Evolutionary conservation across 2,113 vertebrate genomes (phyloP).

Genomic region (Paracanthobrama guichenoti): DNA sequence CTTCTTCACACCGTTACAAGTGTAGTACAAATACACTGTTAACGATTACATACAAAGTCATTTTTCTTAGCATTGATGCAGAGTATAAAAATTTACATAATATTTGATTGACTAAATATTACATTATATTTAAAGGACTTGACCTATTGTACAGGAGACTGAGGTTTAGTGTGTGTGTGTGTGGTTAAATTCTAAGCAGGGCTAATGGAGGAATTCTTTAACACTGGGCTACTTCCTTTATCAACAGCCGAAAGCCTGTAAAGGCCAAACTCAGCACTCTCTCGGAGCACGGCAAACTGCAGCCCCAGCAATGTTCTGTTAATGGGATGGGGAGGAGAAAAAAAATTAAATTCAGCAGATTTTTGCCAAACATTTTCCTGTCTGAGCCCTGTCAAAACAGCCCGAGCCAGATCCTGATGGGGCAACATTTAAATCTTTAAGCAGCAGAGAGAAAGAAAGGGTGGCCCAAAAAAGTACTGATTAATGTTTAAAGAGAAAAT

Average conservation of each 20-base stretch:
- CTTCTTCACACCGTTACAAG: background rate
- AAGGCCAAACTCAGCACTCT: slow-evolving; percentile 72
- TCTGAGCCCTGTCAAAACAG: slow-evolving; percentile 70
- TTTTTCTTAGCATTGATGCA: background rate
- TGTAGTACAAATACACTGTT: background rate
- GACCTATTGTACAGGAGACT: background rate
- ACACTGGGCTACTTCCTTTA: slow-evolving; percentile 55
- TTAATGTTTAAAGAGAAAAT: slow-evolving; percentile 97
- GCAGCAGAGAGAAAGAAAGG: slow-evolving; percentile 60
- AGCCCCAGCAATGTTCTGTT: slow-evolving; percentile 67
- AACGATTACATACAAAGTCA: background rate
- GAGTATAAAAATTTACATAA: no score
- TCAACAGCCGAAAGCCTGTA: slow-evolving; percentile 62
- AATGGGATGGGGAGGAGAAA: slow-evolving; percentile 57
- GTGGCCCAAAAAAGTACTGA: slow-evolving; percentile 79
- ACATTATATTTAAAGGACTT: background rate
- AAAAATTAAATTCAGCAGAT: slow-evolving; percentile 75
- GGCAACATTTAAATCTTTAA: slow-evolving; percentile 75
- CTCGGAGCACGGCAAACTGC: slow-evolving; percentile 58
- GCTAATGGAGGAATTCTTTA: slow-evolving; percentile 48
- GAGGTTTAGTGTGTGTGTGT: slow-evolving; percentile 20
- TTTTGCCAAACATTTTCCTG: slow-evolving; percentile 70
- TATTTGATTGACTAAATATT: background rate
- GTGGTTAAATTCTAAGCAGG: slow-evolving; percentile 4
- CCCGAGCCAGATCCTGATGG: slow-evolving; percentile 64